Conservation (phyloP, 1,140 invertebrate species). For the Lethocerus indicus region DNA sequence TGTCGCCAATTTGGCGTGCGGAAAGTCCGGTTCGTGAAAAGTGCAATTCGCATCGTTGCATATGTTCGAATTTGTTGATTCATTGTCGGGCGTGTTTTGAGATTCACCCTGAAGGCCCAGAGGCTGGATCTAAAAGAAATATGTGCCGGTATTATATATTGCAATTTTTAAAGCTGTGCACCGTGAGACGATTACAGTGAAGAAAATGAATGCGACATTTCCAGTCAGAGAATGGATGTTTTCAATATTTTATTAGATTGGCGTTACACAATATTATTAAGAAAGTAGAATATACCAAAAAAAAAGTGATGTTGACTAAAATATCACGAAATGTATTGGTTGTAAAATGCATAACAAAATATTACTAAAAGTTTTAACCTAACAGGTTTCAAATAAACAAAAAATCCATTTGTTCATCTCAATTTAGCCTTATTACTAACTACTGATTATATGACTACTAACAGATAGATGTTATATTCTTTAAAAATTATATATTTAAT, state of each 20-base stretch:
- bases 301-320: too few species aligned
- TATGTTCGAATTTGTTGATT: not conserved
- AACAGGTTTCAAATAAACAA: not conserved
- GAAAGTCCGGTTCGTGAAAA: conserved; percentile 40
- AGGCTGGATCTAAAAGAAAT: conserved; percentile 7
- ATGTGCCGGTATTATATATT: not conserved
- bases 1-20: conserved; percentile 62
- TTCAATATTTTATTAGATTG: too few species aligned
- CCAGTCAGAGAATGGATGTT: not conserved
- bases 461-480: too few species aligned
- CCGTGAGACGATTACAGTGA: not conserved
- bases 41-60: conserved; percentile 13
- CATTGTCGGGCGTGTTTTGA: conserved; percentile 1
- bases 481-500: too few species aligned
- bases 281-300: too few species aligned
- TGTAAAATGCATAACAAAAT: not conserved
- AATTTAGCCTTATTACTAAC: too few species aligned
- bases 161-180: not conserved
- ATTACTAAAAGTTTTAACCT: not conserved
- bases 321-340: too few species aligned
- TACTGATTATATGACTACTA: too few species aligned
- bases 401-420: too few species aligned
- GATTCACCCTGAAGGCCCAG: not conserved
- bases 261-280: too few species aligned
- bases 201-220: not conserved